A percentile compares a stretch with the other conserved stretches of the same genome.
Conservation (phyloP, 2,797 vertebrate genomes). For the Pseudochromis fuscus region DNA sequence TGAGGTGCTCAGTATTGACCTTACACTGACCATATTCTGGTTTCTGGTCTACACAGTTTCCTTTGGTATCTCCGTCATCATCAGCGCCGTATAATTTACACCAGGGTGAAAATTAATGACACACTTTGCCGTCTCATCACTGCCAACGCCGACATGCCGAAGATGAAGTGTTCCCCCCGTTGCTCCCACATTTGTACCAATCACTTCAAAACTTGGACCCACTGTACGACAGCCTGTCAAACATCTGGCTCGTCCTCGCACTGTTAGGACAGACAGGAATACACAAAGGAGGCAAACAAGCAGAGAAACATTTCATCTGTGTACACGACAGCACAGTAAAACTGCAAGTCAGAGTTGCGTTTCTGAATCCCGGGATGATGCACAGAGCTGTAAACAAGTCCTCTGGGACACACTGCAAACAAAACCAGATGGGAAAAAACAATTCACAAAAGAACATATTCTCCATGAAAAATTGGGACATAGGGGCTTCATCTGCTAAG, state of each 20-base stretch:
- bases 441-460: constrained; percentile 78
- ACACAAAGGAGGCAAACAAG: constrained; percentile 62
- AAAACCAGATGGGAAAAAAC: constrained; percentile 76
- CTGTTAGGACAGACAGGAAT: constrained; percentile 45
- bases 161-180: neutral
- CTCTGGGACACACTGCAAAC: constrained; percentile 63
- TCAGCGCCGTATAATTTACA: constrained; percentile 27
- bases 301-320: constrained; percentile 57
- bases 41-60: constrained; percentile 46
- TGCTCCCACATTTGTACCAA: constrained; percentile 39
- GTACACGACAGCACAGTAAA: constrained; percentile 50
- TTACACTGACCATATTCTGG: constrained; percentile 41
- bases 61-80: constrained; percentile 20
- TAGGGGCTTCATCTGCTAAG: constrained; percentile 65
- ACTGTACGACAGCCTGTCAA: constrained; percentile 47
- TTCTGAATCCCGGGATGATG: constrained; percentile 70
- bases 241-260: constrained; percentile 37
- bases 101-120: constrained; percentile 15
- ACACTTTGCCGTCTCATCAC: constrained; percentile 19
- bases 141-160: constrained; percentile 6
- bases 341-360: constrained; percentile 49
- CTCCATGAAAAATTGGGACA: constrained; percentile 65
- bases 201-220: constrained; percentile 41
- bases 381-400: constrained; percentile 76
- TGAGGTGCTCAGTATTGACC: constrained; percentile 46